Base-by-base conservation (phyloP, 1,140 invertebrate species). In the Carposina sasakii region DNA sequence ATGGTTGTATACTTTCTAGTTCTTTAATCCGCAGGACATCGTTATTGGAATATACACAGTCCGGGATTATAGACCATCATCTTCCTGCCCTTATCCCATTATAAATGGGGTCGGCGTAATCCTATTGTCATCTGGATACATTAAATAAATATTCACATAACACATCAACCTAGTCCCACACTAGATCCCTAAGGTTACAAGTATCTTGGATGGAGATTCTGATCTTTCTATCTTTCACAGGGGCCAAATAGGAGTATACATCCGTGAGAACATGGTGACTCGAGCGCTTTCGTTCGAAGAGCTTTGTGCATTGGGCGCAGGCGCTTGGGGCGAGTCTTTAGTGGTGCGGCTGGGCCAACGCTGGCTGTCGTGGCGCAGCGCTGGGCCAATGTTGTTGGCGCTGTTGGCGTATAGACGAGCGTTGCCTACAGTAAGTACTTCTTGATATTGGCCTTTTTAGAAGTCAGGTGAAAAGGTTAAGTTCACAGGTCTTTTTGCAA, bases 321-420 rank as follows among this genome's bases (percentile, higher is more conserved):
- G 97, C 34, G 88, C 96, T 34, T 89, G 91, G 47, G 93, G 96
- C 79, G 93, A 94, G 16, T 93, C 94, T 71, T 87, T 99, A 44
- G 92, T 98, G 15, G 91, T 98, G 52, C 91, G 94, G 68, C 90
- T 98, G 24, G 92, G 92, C 65, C 91, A 92, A 50, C 95, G 96
- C 85, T 94, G 91, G 81, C 94, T 96, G 84, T 95, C 92, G 67
- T 98, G 96, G 96, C 81, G 90, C 44, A 90, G 91, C 31, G 96
- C 96, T 50, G 92, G 91, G 51, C 94, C 96, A 10, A 91, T 97
- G 60, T 88, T 99, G 50, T 89, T 98, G 64, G 94, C 93, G 40
- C 86, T 94, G 28, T 88, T 95, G 17, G 90, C 92, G 48, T 99
- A 93, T 86, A 90, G 96, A 67, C 90, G 94, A 63, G 90, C 92